Conservation (phyloP, 2,797 vertebrate genomes). For the Malacoctenus gilli region DNA sequence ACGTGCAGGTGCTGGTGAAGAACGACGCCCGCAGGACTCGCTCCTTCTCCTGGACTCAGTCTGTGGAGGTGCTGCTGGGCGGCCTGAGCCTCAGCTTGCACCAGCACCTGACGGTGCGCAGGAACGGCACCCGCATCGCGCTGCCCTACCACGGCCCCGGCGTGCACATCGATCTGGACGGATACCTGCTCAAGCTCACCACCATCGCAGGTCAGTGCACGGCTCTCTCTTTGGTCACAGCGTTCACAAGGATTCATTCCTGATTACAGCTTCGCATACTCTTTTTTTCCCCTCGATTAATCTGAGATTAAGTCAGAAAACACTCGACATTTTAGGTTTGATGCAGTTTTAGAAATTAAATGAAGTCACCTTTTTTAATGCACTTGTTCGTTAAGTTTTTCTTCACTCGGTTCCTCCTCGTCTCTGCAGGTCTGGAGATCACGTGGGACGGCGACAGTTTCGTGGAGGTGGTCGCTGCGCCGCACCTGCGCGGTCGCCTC, state of each 20-base stretch:
- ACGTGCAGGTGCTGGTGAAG: conserved; percentile 87
- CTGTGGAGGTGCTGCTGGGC: conserved; percentile 89
- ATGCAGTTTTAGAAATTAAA: no score
- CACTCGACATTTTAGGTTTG: no score
- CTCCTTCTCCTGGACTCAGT: conserved; percentile 98
- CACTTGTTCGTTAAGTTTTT: background rate
- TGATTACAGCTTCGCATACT: no score
- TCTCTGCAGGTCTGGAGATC: conserved; percentile 89
- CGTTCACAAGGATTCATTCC: no score
- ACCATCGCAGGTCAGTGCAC: conserved; percentile 87
- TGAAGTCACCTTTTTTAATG: no score
- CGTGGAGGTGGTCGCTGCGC: conserved; percentile 94
- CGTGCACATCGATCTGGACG: conserved; percentile 93
- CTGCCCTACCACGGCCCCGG: conserved; percentile 90
- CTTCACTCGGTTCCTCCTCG: background rate
- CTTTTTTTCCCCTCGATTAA: no score
- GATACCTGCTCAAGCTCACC: conserved; percentile 95
- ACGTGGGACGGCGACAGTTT: conserved; percentile 99
- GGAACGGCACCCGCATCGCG: conserved; percentile 92
- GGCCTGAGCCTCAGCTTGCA: conserved; percentile 89
- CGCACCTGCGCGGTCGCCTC: conserved; percentile 90
- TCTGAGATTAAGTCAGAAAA: no score
- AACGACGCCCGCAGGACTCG: conserved; percentile 94
- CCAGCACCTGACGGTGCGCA: conserved; percentile 94
- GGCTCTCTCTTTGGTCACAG: no score